Base-by-base conservation (phyloP, 1,140 invertebrate species). In the Apocrypta bakeri region DNA sequence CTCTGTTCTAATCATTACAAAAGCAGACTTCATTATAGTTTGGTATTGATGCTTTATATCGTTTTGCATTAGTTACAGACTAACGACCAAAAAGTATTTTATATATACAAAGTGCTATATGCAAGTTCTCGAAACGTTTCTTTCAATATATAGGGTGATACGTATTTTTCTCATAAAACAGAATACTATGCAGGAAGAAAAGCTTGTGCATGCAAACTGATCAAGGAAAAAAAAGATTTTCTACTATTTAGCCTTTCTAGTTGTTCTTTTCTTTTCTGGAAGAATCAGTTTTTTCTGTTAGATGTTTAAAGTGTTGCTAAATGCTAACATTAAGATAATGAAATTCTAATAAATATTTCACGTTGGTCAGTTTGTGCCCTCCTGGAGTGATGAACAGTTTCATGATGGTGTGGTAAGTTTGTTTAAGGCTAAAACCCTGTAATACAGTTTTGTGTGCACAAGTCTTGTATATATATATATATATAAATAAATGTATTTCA, bases 301-400 rank as follows among this genome's bases (percentile, higher is more conserved):
- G 40, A 74, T 73, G 48, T 76, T n/a, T 66, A 14, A 78, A 63
- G 17, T 77, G 12, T 74, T 77, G 17, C 25, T 79, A 79, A 82
- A 61, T 56, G 61, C 27, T 79, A 78, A 81, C 6, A 48, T 56
- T 73, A 84, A 82, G 12, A 1, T 85, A 64, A 84, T 84, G 14
- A 83, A 87, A 88, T 88, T 89, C 89, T 92, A 91, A 91, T 90
- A 80, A 85, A 90, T 85, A 87, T 91, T 92, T 92, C 89, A 90
- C 90, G 89, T 92, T 92, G 89, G 90, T 92, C 93, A 96, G 95
- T 95, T 95, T 95, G 93, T 96, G 95, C 95, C 94, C 95, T 91
- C 95, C 95, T 94, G 95, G 95, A 96, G 94, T 96, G 93, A 95
- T 96, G 94, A 96, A 96, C 95, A 96, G 95, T 94, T 96, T 96